Base-by-base conservation (phyloP, 1,140 invertebrate species). In the Holcopasites calliopsidis region DNA sequence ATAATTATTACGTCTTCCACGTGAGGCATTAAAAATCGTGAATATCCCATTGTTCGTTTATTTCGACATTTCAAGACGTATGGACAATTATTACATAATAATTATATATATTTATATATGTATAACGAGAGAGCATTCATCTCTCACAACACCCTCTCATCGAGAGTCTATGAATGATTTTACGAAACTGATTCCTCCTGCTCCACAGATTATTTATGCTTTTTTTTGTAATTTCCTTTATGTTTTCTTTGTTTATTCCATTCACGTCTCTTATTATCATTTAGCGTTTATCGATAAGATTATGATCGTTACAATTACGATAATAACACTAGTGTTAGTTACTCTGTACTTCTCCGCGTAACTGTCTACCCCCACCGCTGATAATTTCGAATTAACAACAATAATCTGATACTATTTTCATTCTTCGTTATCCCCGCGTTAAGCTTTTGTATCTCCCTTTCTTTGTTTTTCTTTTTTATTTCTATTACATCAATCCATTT, bases 51-150 rank as follows among this genome's bases (percentile, higher is more conserved):
- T 91, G 88, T 90, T 90, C 89, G 84, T 91, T 91, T 91, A 91
- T 91, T 91, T 86, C 85, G 90, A 91, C 88, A 91, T 89, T 91
- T 90, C 88, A 91, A 89, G 89, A 90, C 87, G 88, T 91, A 90
- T 91, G 90, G 90, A 91, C 90, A 91, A 91, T 91, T 90, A 91
- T 91, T 90, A 91, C 88, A 91, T 91, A 91, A 91, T 91, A 90
- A 90, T 91, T 90, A 88, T 88, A 91, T 91, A 91, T 88, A 87
- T 88, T 91, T 89, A 90, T 87, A 88, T 85, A 85, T 89, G 87
- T 87, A 84, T 90, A 89, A 88, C 80, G 73, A 80, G 80, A 71
- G 65, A 77, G 61, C 80, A 80, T 85, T 84, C 79, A 84, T 70
- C 77, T 86, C 76, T 81, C 79, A 62, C 58, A 65, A 66, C 66